Conservation (phyloP, 2,888 invertebrate genomes). For the Pyrgus malvae region DNA sequence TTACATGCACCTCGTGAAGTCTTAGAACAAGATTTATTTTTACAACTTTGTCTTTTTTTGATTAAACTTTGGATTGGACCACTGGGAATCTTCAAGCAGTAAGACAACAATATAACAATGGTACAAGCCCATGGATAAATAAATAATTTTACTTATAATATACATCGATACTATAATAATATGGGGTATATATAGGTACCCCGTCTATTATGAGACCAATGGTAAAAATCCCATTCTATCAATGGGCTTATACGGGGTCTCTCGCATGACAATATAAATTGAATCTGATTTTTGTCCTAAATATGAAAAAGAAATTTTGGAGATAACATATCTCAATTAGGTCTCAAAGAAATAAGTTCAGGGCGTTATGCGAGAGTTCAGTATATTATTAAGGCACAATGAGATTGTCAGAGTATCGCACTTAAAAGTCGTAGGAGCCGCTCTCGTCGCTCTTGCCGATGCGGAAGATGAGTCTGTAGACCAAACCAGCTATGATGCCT, state of each 20-base stretch:
- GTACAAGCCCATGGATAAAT: slow-evolving; percentile 47
- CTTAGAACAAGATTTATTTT: slow-evolving; percentile 13
- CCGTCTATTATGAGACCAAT: not conserved
- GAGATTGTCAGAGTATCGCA: slow-evolving; percentile 14
- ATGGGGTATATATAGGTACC: not conserved
- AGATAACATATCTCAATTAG: too few species aligned
- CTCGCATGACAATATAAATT: slow-evolving; percentile 14
- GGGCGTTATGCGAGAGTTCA: slow-evolving; percentile 19
- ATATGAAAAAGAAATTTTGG: too few species aligned
- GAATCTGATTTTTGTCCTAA: too few species aligned
- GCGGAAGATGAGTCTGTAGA: slow-evolving; percentile 87
- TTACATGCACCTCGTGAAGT: slow-evolving; percentile 34
- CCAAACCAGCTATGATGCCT: slow-evolving; percentile 86
- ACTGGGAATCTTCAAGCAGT: slow-evolving; percentile 9
- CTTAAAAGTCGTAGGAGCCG: slow-evolving; percentile 89
- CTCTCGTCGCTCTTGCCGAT: slow-evolving; percentile 87
- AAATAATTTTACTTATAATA: slow-evolving; percentile 30
- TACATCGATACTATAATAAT: slow-evolving; percentile 28
- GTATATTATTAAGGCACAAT: slow-evolving; percentile 21
- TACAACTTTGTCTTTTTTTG: too few species aligned
- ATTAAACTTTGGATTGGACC: not conserved
- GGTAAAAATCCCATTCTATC: slow-evolving; percentile 36
- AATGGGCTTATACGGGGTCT: slow-evolving; percentile 21
- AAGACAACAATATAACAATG: slow-evolving; percentile 20
- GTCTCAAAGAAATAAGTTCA: too few species aligned